Base-by-base conservation (phyloP, 2,888 invertebrate species). In the Dolomedes plantarius region DNA sequence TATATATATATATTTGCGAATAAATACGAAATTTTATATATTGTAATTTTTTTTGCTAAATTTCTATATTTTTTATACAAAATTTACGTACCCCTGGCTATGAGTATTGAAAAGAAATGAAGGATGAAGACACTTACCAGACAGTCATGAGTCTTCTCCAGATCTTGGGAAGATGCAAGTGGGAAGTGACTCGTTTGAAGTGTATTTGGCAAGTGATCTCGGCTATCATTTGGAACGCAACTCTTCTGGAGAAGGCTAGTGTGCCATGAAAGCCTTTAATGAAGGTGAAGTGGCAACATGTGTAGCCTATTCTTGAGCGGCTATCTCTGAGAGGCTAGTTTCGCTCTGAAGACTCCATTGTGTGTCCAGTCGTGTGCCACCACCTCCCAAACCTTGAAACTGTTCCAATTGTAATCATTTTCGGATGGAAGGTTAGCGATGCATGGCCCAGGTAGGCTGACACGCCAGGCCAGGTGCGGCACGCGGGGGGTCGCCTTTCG, bases 301-400 rank as follows among this genome's bases (percentile, higher is more conserved):
- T 31, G 67, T 36, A 67, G n/a, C 23, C 31, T 32, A 32, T 31
- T 67, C 32, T 67, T 67, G 31, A 23, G 36, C 67, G 9, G 32
- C 56, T 56, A 62, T 68, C 32, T 36, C 67, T 7, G 28, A 68
- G 13, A 65, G 65, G 2, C 29, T 65, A 41, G 82, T 71, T 62
- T 50, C 83, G 77, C 72, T 85, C 73, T 28, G 67, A 28, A 72
- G 77, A 67, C 19, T 73, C 56, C 73, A 85, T 85, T 85, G 77
- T 83, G 73, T 82, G 75, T 77, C 77, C 77, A 62, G 82, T 76
- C 76, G 76, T 83, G 76, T 76, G 83, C 79, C 78, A 69, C 78
- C 78, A 62, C 80, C 80, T 80, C 73, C 75, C 72, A 77, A 85
- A 77, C 83, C 83, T 85, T 85, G 83, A 77, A 83, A 83, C 76